These are phyloP conservation scores for Lytechinus variegatus DNA, from an alignment of 35 echinoderm and acorn worm genomes.

Conservation along the genomic window DNA sequence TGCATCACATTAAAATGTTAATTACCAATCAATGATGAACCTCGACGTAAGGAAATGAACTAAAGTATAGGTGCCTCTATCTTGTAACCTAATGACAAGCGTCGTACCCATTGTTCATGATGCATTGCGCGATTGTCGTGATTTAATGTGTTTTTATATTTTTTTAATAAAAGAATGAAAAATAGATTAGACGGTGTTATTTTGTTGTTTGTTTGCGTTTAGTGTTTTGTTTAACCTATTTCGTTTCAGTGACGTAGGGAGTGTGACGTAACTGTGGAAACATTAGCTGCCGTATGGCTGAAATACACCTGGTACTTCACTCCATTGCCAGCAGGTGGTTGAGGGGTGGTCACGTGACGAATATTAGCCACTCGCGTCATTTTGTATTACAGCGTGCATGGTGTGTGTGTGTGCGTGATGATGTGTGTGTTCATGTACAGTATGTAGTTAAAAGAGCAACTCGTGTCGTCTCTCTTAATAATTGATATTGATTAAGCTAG, in stretches of 20 bases:
- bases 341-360: background rate
- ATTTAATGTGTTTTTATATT: background rate
- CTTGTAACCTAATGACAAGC: background rate
- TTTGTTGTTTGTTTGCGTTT: conserved; percentile 12
- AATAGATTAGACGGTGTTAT: background rate
- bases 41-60: no score
- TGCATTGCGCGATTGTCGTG: background rate
- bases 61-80: no score
- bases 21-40: no score
- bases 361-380: background rate
- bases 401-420: no score
- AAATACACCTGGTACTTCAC: background rate
- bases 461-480: no score
- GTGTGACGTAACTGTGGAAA: background rate
- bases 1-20: no score
- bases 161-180: background rate
- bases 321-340: background rate
- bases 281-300: background rate
- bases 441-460: no score
- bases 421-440: no score
- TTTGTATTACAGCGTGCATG: background rate
- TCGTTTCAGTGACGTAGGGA: background rate
- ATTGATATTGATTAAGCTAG: no score
- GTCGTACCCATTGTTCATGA: background rate
- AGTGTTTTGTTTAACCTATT: background rate